These are phyloP conservation scores for Plusia festucae DNA, from an alignment of 2,888 invertebrate genomes.

Conservation along the genomic window DNA sequence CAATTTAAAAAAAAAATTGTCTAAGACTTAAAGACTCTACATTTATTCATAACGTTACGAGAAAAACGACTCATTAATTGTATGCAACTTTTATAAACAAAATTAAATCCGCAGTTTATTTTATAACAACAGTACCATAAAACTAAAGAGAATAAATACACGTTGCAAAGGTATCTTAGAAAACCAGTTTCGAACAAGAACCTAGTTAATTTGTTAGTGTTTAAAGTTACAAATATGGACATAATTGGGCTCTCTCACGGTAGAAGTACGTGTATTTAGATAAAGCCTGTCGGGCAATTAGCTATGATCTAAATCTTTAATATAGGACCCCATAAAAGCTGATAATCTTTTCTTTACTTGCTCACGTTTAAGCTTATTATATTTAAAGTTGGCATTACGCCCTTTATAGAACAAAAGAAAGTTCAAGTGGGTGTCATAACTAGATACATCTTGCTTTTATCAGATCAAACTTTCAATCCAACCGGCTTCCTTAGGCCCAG, in stretches of 20 bases:
- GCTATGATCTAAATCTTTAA: conserved; percentile 31
- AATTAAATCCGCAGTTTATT: no score
- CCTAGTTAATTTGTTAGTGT: conserved; percentile 28
- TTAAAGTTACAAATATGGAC: conserved; percentile 39
- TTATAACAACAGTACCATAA: not conserved
- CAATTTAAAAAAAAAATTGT: no score
- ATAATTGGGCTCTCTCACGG: conserved; percentile 34
- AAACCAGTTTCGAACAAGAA: conserved; percentile 29
- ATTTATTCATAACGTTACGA: no score
- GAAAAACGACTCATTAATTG: no score
- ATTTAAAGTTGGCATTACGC: conserved; percentile 76
- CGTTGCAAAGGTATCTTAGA: conserved; percentile 14
- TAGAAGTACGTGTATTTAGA: conserved; percentile 15
- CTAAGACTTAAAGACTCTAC: no score
- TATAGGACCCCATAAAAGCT: conserved; percentile 20
- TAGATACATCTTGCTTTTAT: conserved; percentile 73
- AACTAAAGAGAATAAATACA: not conserved
- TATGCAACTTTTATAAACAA: no score
- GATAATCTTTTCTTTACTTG: conserved; percentile 30
- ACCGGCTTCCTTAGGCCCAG: not conserved
- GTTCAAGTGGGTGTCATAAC: conserved; percentile 78
- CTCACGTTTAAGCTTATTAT: conserved; percentile 54
- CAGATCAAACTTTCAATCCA: not conserved
- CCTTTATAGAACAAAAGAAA: conserved; percentile 72
- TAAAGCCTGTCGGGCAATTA: not conserved